These are phyloP conservation scores for Cichladusa arquata DNA, from an alignment of 2,113 vertebrate genomes.

Conservation along the genomic window DNA sequence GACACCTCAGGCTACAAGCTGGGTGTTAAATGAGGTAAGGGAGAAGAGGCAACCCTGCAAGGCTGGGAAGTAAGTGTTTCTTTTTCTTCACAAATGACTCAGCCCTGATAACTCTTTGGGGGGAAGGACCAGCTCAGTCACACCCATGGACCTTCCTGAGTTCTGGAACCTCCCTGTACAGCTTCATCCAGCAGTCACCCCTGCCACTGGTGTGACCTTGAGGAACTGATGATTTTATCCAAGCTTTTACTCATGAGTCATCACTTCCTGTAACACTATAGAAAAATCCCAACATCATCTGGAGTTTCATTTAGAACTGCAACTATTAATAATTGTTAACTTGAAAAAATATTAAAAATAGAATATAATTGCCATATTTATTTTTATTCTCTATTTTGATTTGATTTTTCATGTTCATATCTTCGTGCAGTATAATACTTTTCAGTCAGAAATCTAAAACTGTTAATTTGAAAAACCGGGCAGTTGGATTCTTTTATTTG, in stretches of 20 bases:
- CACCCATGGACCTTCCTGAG: neutral
- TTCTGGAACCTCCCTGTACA: neutral
- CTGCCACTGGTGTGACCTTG: neutral
- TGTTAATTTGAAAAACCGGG: neutral
- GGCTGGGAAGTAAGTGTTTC: no score
- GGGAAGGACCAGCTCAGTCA: neutral
- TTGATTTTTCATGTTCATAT: neutral
- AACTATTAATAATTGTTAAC: neutral
- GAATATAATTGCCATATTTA: neutral
- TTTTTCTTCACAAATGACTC: neutral
- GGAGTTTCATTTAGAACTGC: neutral
- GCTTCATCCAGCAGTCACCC: neutral
- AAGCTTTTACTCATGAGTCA: neutral
- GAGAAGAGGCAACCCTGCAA: neutral
- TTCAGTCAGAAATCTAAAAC: neutral
- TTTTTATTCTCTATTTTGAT: neutral
- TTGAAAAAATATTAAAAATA: neutral
- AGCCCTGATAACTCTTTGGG: neutral
- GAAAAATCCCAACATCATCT: neutral
- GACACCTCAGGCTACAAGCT: neutral
- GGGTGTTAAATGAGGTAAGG: neutral
- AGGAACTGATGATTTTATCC: neutral
- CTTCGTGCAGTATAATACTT: neutral
- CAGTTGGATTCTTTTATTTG: neutral
- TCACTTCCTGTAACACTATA: neutral